These are phyloP conservation scores for Penaeus monodon DNA, from an alignment of 2,888 invertebrate species.

Conservation along the genomic window DNA sequence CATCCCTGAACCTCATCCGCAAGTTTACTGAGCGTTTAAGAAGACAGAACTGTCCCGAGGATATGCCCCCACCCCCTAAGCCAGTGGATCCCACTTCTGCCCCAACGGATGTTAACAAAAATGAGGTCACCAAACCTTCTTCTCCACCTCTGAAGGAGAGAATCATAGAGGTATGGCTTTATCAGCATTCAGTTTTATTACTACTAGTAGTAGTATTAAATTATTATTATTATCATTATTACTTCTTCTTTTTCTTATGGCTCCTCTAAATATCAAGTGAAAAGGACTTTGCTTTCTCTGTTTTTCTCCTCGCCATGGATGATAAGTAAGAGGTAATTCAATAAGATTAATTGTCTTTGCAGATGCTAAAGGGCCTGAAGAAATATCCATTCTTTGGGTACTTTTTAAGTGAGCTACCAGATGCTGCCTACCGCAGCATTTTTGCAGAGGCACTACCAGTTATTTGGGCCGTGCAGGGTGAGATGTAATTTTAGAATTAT, in stretches of 20 bases:
- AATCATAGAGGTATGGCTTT: background rate
- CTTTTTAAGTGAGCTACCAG: conserved; percentile 58
- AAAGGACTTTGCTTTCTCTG: too few species aligned
- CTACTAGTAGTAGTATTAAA: background rate
- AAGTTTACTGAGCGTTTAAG: conserved; percentile 52
- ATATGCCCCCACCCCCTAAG: conserved; percentile 4
- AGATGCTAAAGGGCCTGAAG: conserved; percentile 47
- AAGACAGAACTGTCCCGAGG: conserved; percentile 48
- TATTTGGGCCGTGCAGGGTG: conserved; percentile 63
- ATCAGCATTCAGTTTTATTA: background rate
- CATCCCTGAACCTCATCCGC: conserved; percentile 56
- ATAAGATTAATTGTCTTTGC: conserved; percentile 4
- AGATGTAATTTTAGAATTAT: background rate
- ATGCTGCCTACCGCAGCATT: conserved; percentile 53
- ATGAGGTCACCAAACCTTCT: conserved; percentile 43
- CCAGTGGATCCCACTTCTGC: background rate
- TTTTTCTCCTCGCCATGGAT: too few species aligned
- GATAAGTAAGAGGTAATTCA: too few species aligned
- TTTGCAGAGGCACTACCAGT: conserved; percentile 60
- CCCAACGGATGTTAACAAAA: conserved; percentile 49
- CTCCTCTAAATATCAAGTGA: background rate
- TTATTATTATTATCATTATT: background rate
- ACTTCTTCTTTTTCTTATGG: background rate
- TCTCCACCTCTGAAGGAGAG: conserved; percentile 32
- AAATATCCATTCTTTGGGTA: conserved; percentile 52